phyloP scores from a whole-genome alignment of 2,888 invertebrate genomes.

The Dexiosoma caninum region DNA sequence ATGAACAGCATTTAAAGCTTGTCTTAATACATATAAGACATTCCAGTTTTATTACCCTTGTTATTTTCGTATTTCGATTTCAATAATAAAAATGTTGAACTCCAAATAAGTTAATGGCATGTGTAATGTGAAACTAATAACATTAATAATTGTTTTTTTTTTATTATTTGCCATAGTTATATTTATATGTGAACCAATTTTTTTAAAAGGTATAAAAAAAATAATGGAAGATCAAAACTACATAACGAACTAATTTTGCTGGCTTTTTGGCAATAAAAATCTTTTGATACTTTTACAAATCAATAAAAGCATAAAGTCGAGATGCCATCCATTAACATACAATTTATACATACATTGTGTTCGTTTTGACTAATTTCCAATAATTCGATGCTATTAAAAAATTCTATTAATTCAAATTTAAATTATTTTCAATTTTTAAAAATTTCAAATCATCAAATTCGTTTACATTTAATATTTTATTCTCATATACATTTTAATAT shows the following conservation, averaged over 20 bases:
- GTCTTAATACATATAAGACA: not conserved
- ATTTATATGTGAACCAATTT: conserved; percentile 25
- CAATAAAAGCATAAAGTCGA: not conserved
- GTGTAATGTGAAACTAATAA: not conserved
- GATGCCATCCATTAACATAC: not conserved
- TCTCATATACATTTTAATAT: not conserved
- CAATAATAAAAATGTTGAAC: not conserved
- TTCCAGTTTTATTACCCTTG: not conserved
- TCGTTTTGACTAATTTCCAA: not conserved
- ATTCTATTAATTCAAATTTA: not conserved
- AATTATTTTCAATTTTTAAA: not conserved
- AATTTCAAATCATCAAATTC: not conserved
- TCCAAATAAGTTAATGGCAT: not conserved
- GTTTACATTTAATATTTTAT: not conserved
- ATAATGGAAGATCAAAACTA: not conserved
- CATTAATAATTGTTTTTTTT: not conserved
- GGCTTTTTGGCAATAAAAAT: not conserved
- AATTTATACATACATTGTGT: no score
- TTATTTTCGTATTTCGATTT: not conserved
- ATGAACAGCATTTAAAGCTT: not conserved
- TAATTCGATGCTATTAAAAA: no score
- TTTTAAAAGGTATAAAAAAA: not conserved
- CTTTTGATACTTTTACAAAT: not conserved
- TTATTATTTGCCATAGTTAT: conserved; percentile 50
- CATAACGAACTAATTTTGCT: not conserved